These are phyloP conservation scores for Mycetomoellerius zeteki DNA, from an alignment of 1,140 invertebrate genomes.

Conservation along the genomic window DNA sequence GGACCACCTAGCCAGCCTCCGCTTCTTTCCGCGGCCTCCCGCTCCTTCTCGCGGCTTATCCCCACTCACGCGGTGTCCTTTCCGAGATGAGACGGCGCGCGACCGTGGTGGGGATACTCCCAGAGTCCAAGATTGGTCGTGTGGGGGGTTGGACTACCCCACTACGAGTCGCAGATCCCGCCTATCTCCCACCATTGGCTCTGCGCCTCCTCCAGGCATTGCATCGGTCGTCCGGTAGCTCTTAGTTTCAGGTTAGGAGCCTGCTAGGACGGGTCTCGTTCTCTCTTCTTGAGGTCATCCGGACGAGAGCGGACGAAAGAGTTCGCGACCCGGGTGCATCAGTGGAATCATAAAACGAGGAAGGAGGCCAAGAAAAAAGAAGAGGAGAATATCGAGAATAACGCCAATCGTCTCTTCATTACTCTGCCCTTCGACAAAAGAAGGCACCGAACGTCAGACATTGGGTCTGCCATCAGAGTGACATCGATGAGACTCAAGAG, in stretches of 20 bases:
- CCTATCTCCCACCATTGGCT: conserved; percentile 78
- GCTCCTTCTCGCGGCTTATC: conserved; percentile 72
- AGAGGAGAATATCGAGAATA: conserved; percentile 58
- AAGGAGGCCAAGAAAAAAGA: conserved; percentile 59
- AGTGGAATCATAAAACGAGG: conserved; percentile 52
- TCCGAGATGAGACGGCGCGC: conserved; percentile 72
- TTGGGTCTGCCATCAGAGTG: neutral
- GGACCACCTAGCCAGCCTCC: conserved; percentile 86
- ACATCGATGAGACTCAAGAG: conserved; percentile 38
- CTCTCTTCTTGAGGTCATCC: conserved; percentile 79
- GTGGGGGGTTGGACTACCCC: conserved; percentile 80
- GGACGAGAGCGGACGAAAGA: conserved; percentile 55
- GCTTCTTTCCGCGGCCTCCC: conserved; percentile 81
- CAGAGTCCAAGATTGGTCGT: conserved; percentile 76
- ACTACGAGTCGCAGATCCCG: conserved; percentile 70
- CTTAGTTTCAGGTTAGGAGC: conserved; percentile 88
- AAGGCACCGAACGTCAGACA: conserved; percentile 13
- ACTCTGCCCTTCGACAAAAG: neutral
- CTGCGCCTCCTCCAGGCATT: conserved; percentile 85
- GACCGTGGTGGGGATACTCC: conserved; percentile 71
- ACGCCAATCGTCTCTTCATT: conserved; percentile 2
- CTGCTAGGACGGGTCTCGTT: conserved; percentile 87
- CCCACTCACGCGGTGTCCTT: conserved; percentile 68
- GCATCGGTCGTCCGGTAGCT: conserved; percentile 86
- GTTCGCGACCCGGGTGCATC: conserved; percentile 52